phyloP scores from a whole-genome alignment of 2,888 invertebrate species.

The Hemaris fuciformis region DNA sequence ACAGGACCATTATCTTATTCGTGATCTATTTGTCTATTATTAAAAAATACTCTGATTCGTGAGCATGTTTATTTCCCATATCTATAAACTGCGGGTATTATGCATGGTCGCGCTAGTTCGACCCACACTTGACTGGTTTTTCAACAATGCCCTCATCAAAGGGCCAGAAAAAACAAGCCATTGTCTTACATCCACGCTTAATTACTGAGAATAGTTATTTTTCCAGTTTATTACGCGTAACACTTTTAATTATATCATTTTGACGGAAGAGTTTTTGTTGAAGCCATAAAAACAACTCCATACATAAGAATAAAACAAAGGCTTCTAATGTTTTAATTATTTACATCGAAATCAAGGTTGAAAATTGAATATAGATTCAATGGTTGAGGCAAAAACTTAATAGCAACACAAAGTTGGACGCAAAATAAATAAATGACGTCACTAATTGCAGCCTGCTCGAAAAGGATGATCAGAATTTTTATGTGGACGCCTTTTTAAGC shows the following conservation, averaged over 20 bases:
- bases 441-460: too few relatives aligned
- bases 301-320: not conserved
- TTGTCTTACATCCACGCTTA: not conserved
- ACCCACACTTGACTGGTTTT: not conserved
- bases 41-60: too few relatives aligned
- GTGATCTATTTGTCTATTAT: too few relatives aligned
- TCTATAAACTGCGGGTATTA: not conserved
- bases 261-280: not conserved
- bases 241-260: not conserved
- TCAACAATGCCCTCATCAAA: not conserved
- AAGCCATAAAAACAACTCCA: not conserved
- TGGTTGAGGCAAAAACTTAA: too few relatives aligned
- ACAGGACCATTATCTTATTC: too few relatives aligned
- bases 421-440: too few relatives aligned
- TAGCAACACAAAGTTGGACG: too few relatives aligned
- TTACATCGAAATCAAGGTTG: not conserved
- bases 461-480: too few relatives aligned
- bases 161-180: not conserved
- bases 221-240: conserved; percentile 3
- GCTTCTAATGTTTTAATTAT: not conserved
- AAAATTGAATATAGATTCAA: too few relatives aligned
- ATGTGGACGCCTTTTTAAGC: too few relatives aligned
- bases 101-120: not conserved
- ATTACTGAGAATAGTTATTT: not conserved
- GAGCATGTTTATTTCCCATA: not conserved